Evolutionary conservation across 2,797 vertebrate species (phyloP), one percentile per base, ranked within the genome.

Genomic region (Tinamus major): DNA sequence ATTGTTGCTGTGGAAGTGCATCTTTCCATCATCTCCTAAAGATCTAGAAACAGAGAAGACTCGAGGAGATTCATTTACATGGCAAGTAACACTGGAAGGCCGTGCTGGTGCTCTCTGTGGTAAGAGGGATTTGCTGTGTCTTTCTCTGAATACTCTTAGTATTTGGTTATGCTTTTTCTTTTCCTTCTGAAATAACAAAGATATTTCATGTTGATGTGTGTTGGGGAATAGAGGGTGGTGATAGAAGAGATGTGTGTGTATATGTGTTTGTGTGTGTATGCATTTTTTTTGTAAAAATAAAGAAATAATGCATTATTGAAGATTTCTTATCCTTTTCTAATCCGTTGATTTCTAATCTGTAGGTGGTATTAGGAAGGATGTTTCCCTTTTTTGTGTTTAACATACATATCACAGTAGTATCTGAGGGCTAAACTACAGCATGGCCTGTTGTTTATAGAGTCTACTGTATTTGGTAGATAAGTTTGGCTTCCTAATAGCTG

Each of bases 31-130:
- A 23, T 98, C 98, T 13, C 95, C 98, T 61, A 98, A 98, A 90
- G 99, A 99, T 86, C 64, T 99, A 93, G 99, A 99, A 95, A 99
- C 99, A 6, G 99, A 99, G 97, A 99, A 99, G 93, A 99, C 98
- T 4, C 98, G 99, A 95, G 99, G 99, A 77, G 99, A 99, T 98
- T 98, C 99, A 64, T 99, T 99, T 96, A 99, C 99, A 58, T 99
- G 99, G 99, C 99, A 99, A 97, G 99, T 99, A 88, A 99, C 99
- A 0, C 95, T 99, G 97, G 99, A 99, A 97, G 99, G 99, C 44
- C 98, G 99, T 5, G 99, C 99, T 42, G 99, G 99, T 96, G 99
- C 99, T 42, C 97, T 99, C 49, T 99, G 99, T 61, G 99, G 99
- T 99, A 98, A 98, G 97, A 84, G 33, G 35, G 49, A 48, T 95